Evolutionary conservation across 2,797 vertebrate genomes (phyloP).

Genomic region (Oreonectes daqikongensis): DNA sequence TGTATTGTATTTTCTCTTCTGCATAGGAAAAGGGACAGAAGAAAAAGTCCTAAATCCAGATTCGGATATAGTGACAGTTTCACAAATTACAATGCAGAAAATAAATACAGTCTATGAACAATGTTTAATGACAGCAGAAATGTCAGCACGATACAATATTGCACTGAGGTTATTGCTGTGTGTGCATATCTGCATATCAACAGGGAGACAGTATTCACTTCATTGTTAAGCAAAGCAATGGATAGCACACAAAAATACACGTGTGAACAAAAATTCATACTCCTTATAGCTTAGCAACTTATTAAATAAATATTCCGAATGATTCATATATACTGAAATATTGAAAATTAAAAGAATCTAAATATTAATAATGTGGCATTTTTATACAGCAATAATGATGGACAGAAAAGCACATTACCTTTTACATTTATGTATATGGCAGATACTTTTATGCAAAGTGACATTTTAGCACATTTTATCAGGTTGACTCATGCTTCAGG

Average conservation of each 20-base stretch:
- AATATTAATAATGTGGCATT: not conserved
- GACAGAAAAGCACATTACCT: not conserved
- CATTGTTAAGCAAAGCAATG: not conserved
- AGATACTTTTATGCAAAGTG: not conserved
- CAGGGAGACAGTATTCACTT: not conserved
- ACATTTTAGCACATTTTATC: not conserved
- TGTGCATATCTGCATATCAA: not conserved
- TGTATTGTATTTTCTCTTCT: not conserved
- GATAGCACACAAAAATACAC: not conserved
- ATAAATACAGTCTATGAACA: not conserved
- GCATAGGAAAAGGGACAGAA: not conserved
- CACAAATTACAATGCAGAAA: slow-evolving; percentile 4
- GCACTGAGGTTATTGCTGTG: not conserved
- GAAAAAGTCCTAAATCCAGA: not conserved
- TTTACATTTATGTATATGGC: not conserved
- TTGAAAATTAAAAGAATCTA: not conserved
- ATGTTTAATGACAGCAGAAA: not conserved
- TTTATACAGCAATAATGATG: not conserved
- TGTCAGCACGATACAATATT: slow-evolving; percentile 1
- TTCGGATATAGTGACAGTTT: not conserved
- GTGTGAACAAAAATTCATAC: not conserved
- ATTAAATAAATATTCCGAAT: not conserved
- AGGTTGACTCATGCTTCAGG: not conserved
- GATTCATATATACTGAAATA: not conserved
- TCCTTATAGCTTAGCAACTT: not conserved